Base-by-base conservation (phyloP, 2,888 invertebrate species). In the Nomada fabriciana region DNA sequence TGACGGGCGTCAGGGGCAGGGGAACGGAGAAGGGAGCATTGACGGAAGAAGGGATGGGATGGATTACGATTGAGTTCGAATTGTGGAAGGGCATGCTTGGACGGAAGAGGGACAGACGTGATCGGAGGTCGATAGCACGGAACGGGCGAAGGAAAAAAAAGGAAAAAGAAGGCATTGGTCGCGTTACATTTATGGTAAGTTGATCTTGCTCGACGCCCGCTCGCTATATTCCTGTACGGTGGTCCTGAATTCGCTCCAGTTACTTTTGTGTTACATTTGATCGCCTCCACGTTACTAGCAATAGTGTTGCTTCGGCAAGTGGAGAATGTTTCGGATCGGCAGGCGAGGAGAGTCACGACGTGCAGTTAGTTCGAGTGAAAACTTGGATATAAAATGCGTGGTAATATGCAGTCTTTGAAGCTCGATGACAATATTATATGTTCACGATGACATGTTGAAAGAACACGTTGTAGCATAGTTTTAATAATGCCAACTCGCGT, bases 101-200 rank as follows among this genome's bases (percentile, higher is more conserved):
- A 18, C 47, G 23, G 36, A 71, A 20, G 60, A 59, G 53, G 76
- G 52, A 69, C 20, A 74, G 52, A 76, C 53, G 43, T 52, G 67
- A 74, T 76, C 36, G 75, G 61, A 78, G 64, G 36, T 47, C 73
- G 73, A 85, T 72, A 68, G 73, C 74, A 61, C 78, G 61, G 71
- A 69, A 64, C 75, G 68, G 64, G 79, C 75, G 36, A 73, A 57
- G 70, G 47, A 52, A 61, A 29, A 52, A 60, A 29, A 43, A 73
- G 60, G 70, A 57, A 52, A 61, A 29, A 52, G 65, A 29, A 43
- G 60, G 68, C 77, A 53, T 15, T 65, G 77, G 77, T 85, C 85
- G 80, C 76, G 47, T 75, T 85, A 83, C 80, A 80, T 85, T 64
- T 71, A 83, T 67, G 86, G 86, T 86, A 80, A 87, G 85, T 73